Conservation (phyloP, 2,888 invertebrate genomes). For the Plebejus melissa region DNA sequence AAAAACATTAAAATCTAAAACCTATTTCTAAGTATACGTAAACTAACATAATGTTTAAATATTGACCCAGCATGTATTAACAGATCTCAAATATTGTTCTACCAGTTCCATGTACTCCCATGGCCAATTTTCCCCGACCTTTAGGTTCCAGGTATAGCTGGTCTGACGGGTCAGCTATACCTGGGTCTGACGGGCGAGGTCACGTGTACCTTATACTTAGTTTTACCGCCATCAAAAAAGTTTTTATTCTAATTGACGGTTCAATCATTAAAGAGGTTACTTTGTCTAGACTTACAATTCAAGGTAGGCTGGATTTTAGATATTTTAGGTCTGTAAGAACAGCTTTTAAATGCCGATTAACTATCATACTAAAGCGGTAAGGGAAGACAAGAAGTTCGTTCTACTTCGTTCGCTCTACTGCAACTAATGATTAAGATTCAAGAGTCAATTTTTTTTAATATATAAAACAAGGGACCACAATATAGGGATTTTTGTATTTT, state of each 20-base stretch:
- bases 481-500: no score
- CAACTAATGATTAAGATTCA: no score
- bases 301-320: no score
- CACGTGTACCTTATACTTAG: conserved; percentile 1
- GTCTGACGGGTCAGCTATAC: background rate
- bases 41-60: background rate
- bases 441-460: no score
- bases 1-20: no score
- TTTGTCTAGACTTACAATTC: no score
- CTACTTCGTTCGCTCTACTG: no score
- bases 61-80: conserved; percentile 12
- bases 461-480: no score
- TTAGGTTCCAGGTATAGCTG: conserved; percentile 1
- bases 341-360: no score
- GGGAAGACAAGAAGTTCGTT: no score
- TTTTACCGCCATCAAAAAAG: background rate
- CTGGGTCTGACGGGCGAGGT: conserved; percentile 1
- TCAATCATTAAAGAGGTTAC: background rate
- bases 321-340: no score
- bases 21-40: background rate
- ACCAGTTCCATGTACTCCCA: conserved; percentile 11
- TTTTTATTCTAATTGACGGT: background rate
- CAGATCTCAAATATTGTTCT: background rate
- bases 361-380: no score
- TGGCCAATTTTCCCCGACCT: background rate